A percentile compares a stretch with the other conserved stretches of the same genome.
Conservation (phyloP, 2,888 invertebrate species). For the Zootermopsis nevadensis region DNA sequence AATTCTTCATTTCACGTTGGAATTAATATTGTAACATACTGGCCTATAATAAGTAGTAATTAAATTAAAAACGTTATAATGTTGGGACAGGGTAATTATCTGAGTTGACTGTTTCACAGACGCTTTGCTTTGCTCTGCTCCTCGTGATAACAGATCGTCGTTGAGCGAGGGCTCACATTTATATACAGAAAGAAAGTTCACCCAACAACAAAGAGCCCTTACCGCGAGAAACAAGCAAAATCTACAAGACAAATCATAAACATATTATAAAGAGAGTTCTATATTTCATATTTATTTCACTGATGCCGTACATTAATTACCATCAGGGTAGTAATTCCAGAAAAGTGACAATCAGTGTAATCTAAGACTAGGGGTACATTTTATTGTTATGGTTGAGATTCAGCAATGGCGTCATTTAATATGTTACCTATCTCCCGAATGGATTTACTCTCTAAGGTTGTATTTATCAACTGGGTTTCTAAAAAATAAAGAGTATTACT, state of each 20-base stretch:
- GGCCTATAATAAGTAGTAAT: background rate
- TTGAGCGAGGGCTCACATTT: conserved; percentile 20
- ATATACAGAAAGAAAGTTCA: conserved; percentile 17
- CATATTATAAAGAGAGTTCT: background rate
- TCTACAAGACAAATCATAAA: background rate
- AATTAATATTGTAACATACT: background rate
- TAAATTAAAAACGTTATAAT: background rate
- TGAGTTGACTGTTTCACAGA: conserved; percentile 8
- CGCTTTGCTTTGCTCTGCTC: background rate
- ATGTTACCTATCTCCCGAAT: background rate
- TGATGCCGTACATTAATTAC: conserved; percentile 10
- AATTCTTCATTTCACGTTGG: background rate
- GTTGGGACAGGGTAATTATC: background rate
- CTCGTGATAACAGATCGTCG: background rate
- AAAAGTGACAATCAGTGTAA: background rate
- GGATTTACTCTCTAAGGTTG: background rate
- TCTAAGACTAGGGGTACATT: background rate
- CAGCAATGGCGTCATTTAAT: background rate
- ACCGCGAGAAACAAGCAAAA: conserved; percentile 26
- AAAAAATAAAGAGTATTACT: background rate
- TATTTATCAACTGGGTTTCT: background rate
- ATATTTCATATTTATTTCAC: background rate
- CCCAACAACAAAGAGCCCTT: conserved; percentile 3
- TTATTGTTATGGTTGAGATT: background rate
- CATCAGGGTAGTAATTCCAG: background rate